Evolutionary conservation across 1,140 invertebrate species (phyloP), one percentile per base, ranked within the genome.

Genomic region (Bombus sylvicola): DNA sequence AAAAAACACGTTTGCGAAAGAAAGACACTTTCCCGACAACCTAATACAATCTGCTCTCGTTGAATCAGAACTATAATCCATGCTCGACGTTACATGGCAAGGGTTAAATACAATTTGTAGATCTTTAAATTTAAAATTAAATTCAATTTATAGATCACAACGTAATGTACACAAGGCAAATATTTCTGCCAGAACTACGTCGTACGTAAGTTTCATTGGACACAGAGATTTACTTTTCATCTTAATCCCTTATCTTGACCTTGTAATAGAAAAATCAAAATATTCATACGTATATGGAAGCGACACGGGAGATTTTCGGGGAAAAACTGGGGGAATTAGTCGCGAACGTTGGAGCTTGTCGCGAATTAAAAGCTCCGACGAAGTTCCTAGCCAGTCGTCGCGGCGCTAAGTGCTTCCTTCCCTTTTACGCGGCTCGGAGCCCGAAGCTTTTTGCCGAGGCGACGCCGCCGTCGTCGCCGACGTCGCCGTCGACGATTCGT

Each of bases 291-390:
- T 2, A 37, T n/a, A 41, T 43, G 28, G 28, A 72, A 9, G 9
- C 28, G 71, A n/a, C 15, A 68, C 12, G 6, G n/a, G 37, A 13
- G 18, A 43, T 22, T 34, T 80, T 66, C 28, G 15, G 12, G 0
- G 13, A 3, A 25, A 18, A 28, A 68, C n/a, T n/a, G 18, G n/a
- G 37, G 18, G 18, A 66, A 80, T 80, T 85, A 73, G 78, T 68
- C 78, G 43, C 41, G 57, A 81, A 47, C 31, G 12, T n/a, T 68
- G 25, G 39, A 76, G 74, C 75, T 64, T 88, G 86, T 80, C 64
- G 84, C 74, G 86, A 90, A 92, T 92, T 91, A 90, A 92, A 90
- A 91, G 85, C 81, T 53, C 75, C 69, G 39, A 73, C 87, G 71
- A 88, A 81, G 39, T 81, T 88, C 53, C 22, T 79, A 68, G 68